Evolutionary conservation across 2,888 invertebrate species (phyloP), one percentile per base, ranked within the genome.

Genomic region (Lithophane socia): DNA sequence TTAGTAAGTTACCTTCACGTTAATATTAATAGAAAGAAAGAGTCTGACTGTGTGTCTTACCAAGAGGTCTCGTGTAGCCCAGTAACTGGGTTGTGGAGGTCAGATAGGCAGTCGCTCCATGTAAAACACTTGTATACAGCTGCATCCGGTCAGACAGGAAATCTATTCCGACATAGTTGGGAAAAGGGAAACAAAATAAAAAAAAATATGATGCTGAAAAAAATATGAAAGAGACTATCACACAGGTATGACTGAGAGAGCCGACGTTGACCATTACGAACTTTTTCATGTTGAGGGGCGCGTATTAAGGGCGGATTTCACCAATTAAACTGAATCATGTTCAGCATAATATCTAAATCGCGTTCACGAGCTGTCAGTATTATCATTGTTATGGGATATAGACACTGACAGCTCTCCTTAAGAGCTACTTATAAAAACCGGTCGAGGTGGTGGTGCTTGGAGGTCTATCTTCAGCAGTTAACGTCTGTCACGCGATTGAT

Each of bases 1-100:
- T 93, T 98, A 97, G 98, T 98, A 92, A 96, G 95, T 73, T 68
- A 52, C 49, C 3, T 58, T 58, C 24, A 24, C n/a, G 56, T n/a
- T 24, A 12, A 10, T n/a, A 56, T 56, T 56, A 56, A n/a, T 56
- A 24, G 58, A 58, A 58, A 13, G 0, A 58, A 24, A 24, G 13
- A 13, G 24, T 24, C 56, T 56, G 5, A 58, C 24, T 13, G 24
- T 13, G 24, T 58, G 58, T 24, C 24, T 24, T 58, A 58, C 58
- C 24, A 13, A 24, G 13, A 2, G 58, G 13, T 16, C 13, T 24
- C 16, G 16, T 58, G 58, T 58, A 16, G 24, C 2, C 24, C 16
- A 58, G 7, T 58, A 24, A 58, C 24, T 58, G 16, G 7, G 13
- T 24, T 24, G 58, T 24, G 58, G 24, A 8, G 8, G 24, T 16